Conservation (phyloP, 53 echinoderm and acorn worm genomes). For the Paracentrotus lividus region DNA sequence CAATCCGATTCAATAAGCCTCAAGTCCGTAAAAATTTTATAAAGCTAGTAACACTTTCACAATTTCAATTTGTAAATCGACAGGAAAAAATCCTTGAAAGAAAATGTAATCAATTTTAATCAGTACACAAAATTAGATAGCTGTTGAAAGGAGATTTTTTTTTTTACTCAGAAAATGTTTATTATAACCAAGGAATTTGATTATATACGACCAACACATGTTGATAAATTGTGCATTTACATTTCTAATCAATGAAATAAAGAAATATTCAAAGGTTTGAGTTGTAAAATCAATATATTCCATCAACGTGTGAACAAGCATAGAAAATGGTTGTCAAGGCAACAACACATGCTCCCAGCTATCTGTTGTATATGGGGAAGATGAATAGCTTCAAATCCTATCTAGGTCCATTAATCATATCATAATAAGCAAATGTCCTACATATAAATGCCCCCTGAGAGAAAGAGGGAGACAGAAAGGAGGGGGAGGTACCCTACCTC, state of each 20-base stretch:
- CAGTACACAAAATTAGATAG: background rate
- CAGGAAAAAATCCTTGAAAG: background rate
- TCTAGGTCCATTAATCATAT: slow-evolving; percentile 31
- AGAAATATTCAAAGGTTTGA: background rate
- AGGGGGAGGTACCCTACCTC: background rate
- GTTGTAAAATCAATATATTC: background rate
- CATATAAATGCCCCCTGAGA: background rate
- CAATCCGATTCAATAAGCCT: background rate
- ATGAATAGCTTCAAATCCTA: background rate
- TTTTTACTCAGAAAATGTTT: background rate
- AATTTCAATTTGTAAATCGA: background rate
- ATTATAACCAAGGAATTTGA: background rate
- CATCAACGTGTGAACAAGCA: background rate
- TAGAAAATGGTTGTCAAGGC: background rate
- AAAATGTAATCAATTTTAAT: background rate
- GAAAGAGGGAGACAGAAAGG: background rate
- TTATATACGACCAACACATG: background rate
- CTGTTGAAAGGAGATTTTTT: background rate
- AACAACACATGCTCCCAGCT: background rate
- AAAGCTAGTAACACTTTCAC: background rate
- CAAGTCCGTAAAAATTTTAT: background rate
- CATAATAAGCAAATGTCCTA: slow-evolving; percentile 7
- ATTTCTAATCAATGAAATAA: background rate
- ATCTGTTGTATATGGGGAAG: background rate
- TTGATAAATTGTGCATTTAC: background rate